A percentile compares a stretch with the other conserved stretches of the same genome.
Conservation (phyloP, 2,888 invertebrate genomes). For the Dolichomitus sp. region DNA sequence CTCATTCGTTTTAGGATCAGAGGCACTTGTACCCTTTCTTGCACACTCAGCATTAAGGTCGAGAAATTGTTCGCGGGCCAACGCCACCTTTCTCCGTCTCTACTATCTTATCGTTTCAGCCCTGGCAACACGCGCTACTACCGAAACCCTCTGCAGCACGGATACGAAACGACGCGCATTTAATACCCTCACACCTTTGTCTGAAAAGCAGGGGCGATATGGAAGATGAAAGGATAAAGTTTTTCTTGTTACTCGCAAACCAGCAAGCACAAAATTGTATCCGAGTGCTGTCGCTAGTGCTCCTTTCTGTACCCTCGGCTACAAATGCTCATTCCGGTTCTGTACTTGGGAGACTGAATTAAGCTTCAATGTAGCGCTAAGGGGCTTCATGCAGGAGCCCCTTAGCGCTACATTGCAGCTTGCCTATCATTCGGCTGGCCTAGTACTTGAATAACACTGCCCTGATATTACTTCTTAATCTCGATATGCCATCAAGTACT, state of each 20-base stretch:
- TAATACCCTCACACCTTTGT: slow-evolving; percentile 48
- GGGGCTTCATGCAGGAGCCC: too few species aligned
- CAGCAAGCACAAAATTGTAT: slow-evolving; percentile 65
- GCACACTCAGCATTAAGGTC: slow-evolving; percentile 69
- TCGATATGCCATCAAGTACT: too few species aligned
- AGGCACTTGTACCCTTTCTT: slow-evolving; percentile 61
- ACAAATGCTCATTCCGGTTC: slow-evolving; percentile 25
- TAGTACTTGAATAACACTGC: too few species aligned
- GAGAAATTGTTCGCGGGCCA: slow-evolving; percentile 58
- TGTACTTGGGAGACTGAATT: slow-evolving; percentile 43
- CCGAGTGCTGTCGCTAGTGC: slow-evolving; percentile 30
- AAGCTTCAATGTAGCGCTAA: slow-evolving; percentile 31
- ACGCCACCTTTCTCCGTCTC: slow-evolving; percentile 3
- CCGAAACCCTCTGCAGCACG: slow-evolving; percentile 27
- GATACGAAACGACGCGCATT: slow-evolving; percentile 33
- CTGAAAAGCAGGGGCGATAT: slow-evolving; percentile 55
- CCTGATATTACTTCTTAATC: too few species aligned
- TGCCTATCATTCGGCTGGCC: too few species aligned
- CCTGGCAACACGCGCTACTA: slow-evolving; percentile 15
- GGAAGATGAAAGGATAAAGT: slow-evolving; percentile 69
- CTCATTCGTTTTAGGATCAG: slow-evolving; percentile 40
- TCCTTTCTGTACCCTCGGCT: slow-evolving; percentile 19
- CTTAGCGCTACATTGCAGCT: too few species aligned
- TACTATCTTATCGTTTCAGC: neutral
- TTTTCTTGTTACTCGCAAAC: slow-evolving; percentile 66